These are phyloP conservation scores for Dipodomys ordii DNA, from an alignment of 2,113 vertebrate species.

Conservation along the genomic window DNA sequence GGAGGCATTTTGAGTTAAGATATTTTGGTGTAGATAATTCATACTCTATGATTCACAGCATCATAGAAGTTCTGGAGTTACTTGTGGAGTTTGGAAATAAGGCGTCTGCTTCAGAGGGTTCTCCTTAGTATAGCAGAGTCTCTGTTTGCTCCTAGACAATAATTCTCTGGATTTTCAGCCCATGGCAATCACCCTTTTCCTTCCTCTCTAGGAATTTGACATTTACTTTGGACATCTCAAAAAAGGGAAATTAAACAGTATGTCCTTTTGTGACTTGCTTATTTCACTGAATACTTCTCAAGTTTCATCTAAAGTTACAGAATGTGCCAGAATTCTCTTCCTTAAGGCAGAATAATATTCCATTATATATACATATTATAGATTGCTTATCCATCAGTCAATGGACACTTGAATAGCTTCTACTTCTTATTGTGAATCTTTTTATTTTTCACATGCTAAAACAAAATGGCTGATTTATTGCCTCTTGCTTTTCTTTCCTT, in stretches of 20 bases:
- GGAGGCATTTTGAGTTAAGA: background rate
- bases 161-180: background rate
- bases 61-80: background rate
- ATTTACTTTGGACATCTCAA: background rate
- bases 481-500: no score
- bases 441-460: background rate
- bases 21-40: background rate
- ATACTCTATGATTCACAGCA: background rate
- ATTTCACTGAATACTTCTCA: background rate
- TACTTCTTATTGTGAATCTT: background rate
- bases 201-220: no score
- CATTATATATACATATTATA: no score
- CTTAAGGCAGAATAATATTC: no score
- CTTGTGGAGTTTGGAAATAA: background rate
- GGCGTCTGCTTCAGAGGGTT: rapidly evolving
- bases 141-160: background rate
- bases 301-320: background rate
- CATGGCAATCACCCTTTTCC: background rate
- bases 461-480: background rate
- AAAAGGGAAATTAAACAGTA: background rate
- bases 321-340: background rate
- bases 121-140: background rate
- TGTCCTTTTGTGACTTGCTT: background rate
- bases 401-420: background rate
- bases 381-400: background rate